A percentile compares a stretch with the other conserved stretches of the same genome.
These are phyloP conservation scores for Amiota minor DNA, from an alignment of 2,888 invertebrate genomes.

Conservation along the genomic window DNA sequence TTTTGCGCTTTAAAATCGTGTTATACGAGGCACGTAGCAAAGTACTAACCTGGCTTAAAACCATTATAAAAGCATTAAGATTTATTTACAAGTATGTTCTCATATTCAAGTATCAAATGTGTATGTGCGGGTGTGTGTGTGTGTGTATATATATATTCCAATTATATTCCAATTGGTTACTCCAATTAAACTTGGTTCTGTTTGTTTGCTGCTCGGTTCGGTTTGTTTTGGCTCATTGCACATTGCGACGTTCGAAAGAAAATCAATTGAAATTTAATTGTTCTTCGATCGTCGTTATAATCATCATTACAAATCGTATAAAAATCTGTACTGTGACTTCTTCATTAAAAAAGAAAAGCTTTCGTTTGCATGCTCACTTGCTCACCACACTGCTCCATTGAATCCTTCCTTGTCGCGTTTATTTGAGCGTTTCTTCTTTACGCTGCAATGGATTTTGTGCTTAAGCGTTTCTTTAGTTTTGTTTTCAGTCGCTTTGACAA, in stretches of 20 bases:
- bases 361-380: too few species aligned
- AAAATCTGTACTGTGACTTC: slow-evolving; percentile 55
- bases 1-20: too few species aligned
- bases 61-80: too few species aligned
- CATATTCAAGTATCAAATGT: neutral
- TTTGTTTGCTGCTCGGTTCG: neutral
- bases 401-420: neutral
- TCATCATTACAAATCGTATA: neutral
- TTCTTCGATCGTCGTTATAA: neutral
- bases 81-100: neutral
- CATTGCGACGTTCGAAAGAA: neutral
- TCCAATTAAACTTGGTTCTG: slow-evolving; percentile 15
- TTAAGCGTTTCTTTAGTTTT: neutral
- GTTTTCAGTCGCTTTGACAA: slow-evolving; percentile 53
- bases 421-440: slow-evolving; percentile 50
- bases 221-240: slow-evolving; percentile 14
- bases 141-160: slow-evolving; percentile 35
- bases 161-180: slow-evolving; percentile 21
- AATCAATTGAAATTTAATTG: slow-evolving; percentile 12
- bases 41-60: too few species aligned
- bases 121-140: slow-evolving; percentile 57
- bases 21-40: too few species aligned
- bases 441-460: slow-evolving; percentile 56
- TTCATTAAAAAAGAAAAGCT: slow-evolving; percentile 53
- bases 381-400: too few species aligned